Evolutionary conservation across 2,797 vertebrate species (phyloP), one percentile per base, ranked within the genome.

Genomic region (Rallus crepitans): DNA sequence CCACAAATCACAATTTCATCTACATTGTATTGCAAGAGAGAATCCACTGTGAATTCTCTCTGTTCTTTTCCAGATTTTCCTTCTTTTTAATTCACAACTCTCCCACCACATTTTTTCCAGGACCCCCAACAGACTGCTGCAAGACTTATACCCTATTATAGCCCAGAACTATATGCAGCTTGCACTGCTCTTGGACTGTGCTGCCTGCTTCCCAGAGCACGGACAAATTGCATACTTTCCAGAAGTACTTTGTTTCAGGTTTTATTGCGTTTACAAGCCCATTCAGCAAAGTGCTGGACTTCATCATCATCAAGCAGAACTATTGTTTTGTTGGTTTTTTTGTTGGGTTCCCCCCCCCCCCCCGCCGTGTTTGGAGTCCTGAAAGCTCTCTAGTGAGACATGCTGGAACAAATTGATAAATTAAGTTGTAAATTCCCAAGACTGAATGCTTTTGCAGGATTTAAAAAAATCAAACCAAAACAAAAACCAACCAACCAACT

Each of bases 241-340:
- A 87, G 59, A 84, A 84, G 66, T 79, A 88, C 56, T 91, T 79
- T 82, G 30, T 84, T 94, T 88, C 82, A 76, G 70, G 35, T 93
- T 90, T 94, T 91, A 95, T 82, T 96, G 59, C 0, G 0, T 82
- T 91, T 87, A 80, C 55, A 93, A 93, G 56, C 35, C 82, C 33
- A 69, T 96, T 97, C 80, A 87, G 73, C 52, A 53, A 96, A 95
- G 59, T 90, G 66, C 37, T 94, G 77, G 82, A 77, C 85, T 96
- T 91, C 20, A 91, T 94, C 91, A 91, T 93, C 91, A 91, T 93
- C 45, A 60, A 31, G 39, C 21, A 31, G 35, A 52, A 33, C 18
- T 75, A 33, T 50, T 25, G 48, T 25, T 50, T 50, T 50, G 23
- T 48, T 48, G 21, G 6, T 21, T 48, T 13, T 37, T 37, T 37